Evolutionary conservation across 2,888 invertebrate species (phyloP), one percentile per base, ranked within the genome.

Genomic region (Julus scandinavius): DNA sequence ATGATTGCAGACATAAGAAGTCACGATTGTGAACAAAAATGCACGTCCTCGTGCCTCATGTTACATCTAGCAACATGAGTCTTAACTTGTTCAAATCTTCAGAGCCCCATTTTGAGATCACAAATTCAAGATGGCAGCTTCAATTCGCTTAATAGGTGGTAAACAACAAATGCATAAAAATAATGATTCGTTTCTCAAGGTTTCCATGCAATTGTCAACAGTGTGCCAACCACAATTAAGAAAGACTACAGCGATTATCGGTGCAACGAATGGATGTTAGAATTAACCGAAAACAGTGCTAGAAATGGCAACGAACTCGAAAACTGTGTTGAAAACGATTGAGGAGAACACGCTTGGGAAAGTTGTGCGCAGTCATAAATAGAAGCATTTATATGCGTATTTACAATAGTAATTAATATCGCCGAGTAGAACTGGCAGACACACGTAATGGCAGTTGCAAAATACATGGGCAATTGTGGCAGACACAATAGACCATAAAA

Each of bases 281-380:
- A 72, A 29, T 72, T 72, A 29, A 29, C 29, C 72, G 29, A 72
- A 72, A 72, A 72, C 29, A 72, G 29, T 72, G 72, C 29, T 13
- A 72, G 72, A 29, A 72, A 72, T 72, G 72, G 72, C 72, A 72
- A 72, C 72, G 72, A 72, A 72, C 72, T 72, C 72, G 72, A 29
- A 29, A 29, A 72, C 13, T 9, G 72, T 72, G 72, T 29, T 72
- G 72, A 72, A 72, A 72, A 72, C 72, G 29, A 29, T 0, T 72
- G 72, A 29, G 72, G n/a, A 29, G 29, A 9, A 72, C 72, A 72
- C 29, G 72, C 72, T 29, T 72, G 72, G 29, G 72, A 72, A 72
- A 72, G 72, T 29, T 72, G 29, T 72, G 63, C 20, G 20, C 20
- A 72, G 29, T 72, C 72, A 72, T 72, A 72, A 72, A 72, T 72